A percentile compares a stretch with the other conserved stretches of the same genome.
Evolutionary conservation across 2,113 vertebrate species (phyloP).

Genomic region (Nothocercus julius): DNA sequence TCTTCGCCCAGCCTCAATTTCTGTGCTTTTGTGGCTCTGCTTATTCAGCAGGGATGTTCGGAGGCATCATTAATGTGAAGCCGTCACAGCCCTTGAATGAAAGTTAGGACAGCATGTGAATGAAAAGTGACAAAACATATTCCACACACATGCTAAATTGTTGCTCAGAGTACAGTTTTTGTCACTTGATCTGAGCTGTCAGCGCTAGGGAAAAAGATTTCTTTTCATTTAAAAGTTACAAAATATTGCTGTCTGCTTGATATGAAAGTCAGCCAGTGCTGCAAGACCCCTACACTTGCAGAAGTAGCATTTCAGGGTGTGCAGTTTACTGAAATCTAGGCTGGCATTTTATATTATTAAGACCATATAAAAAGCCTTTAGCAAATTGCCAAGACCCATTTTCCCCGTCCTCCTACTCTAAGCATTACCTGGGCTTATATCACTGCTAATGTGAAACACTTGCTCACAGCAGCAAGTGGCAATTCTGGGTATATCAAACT

Average conservation of each 20-base stretch:
- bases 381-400: slow-evolving; percentile 10
- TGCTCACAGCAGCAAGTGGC: slow-evolving; percentile 41
- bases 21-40: neutral
- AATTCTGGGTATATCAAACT: slow-evolving; percentile 37
- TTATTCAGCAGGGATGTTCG: neutral
- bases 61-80: neutral
- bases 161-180: neutral
- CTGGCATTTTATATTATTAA: slow-evolving; percentile 47
- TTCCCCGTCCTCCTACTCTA: neutral
- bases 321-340: slow-evolving; percentile 40
- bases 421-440: slow-evolving; percentile 46
- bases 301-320: neutral
- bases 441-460: slow-evolving; percentile 50
- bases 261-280: neutral
- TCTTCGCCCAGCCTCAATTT: neutral
- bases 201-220: neutral
- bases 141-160: neutral
- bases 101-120: neutral
- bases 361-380: slow-evolving; percentile 28
- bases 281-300: neutral
- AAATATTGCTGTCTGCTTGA: neutral
- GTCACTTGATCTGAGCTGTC: slow-evolving; percentile 10
- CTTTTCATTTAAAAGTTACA: slow-evolving; percentile 28
- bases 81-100: neutral
- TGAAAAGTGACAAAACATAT: neutral